These are phyloP conservation scores for Sarcoramphus papa DNA, from an alignment of 2,797 vertebrate species.

Conservation along the genomic window DNA sequence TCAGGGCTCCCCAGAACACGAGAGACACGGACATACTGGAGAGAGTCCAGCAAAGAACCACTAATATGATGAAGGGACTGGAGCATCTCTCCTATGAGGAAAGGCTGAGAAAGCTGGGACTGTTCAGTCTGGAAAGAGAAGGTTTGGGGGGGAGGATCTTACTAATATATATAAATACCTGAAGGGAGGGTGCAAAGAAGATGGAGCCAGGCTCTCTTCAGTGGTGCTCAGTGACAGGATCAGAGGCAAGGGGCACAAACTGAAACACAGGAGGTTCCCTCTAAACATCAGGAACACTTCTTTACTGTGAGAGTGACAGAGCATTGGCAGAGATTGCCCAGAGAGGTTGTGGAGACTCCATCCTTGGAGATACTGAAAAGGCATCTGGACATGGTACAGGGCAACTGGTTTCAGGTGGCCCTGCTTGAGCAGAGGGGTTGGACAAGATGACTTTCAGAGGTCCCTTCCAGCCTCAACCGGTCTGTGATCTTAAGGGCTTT, in stretches of 20 bases:
- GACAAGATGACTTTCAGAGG: background rate
- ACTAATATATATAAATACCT: background rate
- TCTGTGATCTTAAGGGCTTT: background rate
- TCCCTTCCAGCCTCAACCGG: background rate
- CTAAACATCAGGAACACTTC: background rate
- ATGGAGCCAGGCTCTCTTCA: background rate
- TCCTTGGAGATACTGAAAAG: background rate
- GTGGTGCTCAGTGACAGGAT: background rate
- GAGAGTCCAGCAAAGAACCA: background rate
- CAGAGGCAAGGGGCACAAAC: background rate
- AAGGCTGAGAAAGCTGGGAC: background rate
- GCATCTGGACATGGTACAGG: background rate
- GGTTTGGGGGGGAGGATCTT: background rate
- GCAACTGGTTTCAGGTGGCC: background rate
- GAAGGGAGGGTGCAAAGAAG: background rate
- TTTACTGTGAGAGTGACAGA: background rate
- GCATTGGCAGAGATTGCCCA: background rate
- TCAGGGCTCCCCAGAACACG: too few relatives aligned
- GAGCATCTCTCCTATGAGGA: background rate
- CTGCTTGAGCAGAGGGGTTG: too few relatives aligned
- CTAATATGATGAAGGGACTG: background rate
- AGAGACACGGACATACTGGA: too few relatives aligned
- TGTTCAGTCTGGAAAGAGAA: background rate
- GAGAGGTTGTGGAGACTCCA: background rate
- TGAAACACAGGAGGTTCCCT: background rate